Base-by-base conservation (phyloP, 2,888 invertebrate species). In the Trilocha varians region DNA sequence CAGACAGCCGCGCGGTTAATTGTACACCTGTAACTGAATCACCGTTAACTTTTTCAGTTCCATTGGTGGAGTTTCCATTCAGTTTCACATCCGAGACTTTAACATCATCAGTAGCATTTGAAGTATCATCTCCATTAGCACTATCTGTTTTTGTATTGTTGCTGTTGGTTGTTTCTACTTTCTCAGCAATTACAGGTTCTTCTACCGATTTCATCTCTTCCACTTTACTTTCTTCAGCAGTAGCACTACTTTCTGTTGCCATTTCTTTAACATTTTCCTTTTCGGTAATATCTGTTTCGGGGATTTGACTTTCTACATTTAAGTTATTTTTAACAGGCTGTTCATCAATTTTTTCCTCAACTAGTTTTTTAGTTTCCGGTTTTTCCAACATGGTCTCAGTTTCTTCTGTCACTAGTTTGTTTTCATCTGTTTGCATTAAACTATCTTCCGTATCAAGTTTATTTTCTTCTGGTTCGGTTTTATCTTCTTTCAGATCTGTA, bases 41-140 rank as follows among this genome's bases (percentile, higher is more conserved):
- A 5, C 83, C 84, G 38, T 83, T 84, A 3, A 62, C 57, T 4
- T 53, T 48, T 38, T 62, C 59, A 2, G 63, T 66, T 5, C 82
- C 77, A 38, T 83, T 79, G 2, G 70, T 70, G 16, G 67, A 43
- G 50, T 79, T 77, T 1, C 82, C 82, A 43, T 87, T 86, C 1
- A 82, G 51, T 53, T n/a, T n/a, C n/a, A n/a, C n/a, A n/a, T n/a
- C n/a, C n/a, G n/a, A n/a, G n/a, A n/a, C n/a, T n/a, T n/a, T n/a
- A n/a, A n/a, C n/a, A n/a, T n/a, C n/a, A n/a, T n/a, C n/a, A n/a
- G n/a, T n/a, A n/a, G n/a, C n/a, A n/a, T n/a, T n/a, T n/a, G n/a
- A n/a, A n/a, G n/a, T n/a, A n/a, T n/a, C n/a, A n/a, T n/a, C n/a
- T n/a, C n/a, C n/a, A n/a, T n/a, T n/a, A n/a, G n/a, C n/a, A n/a